These are phyloP conservation scores for Litoditis marina DNA, from an alignment of 2,888 invertebrate genomes.

Conservation along the genomic window DNA sequence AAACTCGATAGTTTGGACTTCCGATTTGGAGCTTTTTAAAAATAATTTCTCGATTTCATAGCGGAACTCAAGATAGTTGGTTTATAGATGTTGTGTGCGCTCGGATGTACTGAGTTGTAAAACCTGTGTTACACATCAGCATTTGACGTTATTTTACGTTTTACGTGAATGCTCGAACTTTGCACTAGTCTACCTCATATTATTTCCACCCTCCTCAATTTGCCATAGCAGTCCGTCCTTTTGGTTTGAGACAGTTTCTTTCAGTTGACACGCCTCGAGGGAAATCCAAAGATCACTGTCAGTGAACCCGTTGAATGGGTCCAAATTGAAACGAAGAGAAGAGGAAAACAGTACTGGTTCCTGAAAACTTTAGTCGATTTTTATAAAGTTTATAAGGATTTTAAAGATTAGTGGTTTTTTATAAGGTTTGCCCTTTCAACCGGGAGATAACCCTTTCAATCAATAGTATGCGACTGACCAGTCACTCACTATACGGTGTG, in stretches of 20 bases:
- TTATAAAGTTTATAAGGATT: too few relatives aligned
- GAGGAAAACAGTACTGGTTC: constrained; percentile 65
- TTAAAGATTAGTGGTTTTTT: too few relatives aligned
- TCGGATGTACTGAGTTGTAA: too few relatives aligned
- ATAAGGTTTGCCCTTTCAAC: too few relatives aligned
- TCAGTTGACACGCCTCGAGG: constrained; percentile 83
- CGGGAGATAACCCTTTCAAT: too few relatives aligned
- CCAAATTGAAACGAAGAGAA: constrained; percentile 82
- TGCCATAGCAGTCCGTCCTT: constrained; percentile 77
- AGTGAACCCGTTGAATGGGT: constrained; percentile 77
- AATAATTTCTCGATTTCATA: too few relatives aligned
- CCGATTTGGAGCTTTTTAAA: constrained; percentile 10
- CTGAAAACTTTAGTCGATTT: constrained; percentile 65
- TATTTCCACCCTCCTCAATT: constrained; percentile 85
- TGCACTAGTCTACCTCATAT: constrained; percentile 66
- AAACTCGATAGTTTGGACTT: constrained; percentile 2
- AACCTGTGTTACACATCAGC: too few relatives aligned
- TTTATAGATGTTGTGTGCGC: not conserved
- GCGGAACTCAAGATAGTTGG: too few relatives aligned
- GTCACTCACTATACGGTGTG: too few relatives aligned
- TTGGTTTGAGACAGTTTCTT: constrained; percentile 75
- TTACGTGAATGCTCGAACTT: too few relatives aligned
- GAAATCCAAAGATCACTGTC: constrained; percentile 85
- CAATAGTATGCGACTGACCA: too few relatives aligned
- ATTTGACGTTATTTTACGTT: too few relatives aligned